These are phyloP conservation scores for Phorcus lineatus DNA, from an alignment of 2,888 invertebrate species.

Conservation along the genomic window DNA sequence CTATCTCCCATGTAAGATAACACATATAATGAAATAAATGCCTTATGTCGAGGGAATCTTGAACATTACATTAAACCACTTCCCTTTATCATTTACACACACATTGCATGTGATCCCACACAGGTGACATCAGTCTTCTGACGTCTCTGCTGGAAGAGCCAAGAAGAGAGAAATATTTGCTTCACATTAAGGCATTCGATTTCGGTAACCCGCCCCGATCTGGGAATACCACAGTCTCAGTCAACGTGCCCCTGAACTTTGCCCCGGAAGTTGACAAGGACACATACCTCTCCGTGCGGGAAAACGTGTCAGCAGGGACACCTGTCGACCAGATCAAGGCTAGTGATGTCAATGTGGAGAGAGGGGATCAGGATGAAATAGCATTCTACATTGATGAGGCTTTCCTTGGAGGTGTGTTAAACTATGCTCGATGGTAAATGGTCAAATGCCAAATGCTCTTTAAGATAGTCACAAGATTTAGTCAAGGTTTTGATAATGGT, in stretches of 20 bases:
- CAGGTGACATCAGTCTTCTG: conserved; percentile 24
- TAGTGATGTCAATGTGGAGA: not conserved
- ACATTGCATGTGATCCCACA: not conserved
- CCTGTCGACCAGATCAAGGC: conserved; percentile 14
- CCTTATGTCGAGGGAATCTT: no score
- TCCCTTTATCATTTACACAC: no score
- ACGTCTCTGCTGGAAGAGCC: conserved; percentile 2
- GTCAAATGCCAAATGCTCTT: no score
- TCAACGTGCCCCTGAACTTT: conserved; percentile 29
- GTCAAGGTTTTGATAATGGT: no score
- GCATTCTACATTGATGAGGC: not conserved
- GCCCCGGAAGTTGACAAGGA: not conserved
- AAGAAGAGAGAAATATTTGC: not conserved
- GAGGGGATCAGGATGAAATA: not conserved
- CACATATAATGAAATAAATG: no score
- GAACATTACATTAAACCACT: no score
- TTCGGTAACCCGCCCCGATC: conserved; percentile 24
- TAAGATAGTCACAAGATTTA: no score
- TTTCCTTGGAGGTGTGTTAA: not conserved
- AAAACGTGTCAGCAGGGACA: conserved; percentile 6
- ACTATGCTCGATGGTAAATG: no score
- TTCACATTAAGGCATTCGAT: conserved; percentile 19
- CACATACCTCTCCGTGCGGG: conserved; percentile 1
- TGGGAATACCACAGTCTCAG: not conserved
- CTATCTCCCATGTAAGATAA: no score